Base-by-base conservation (phyloP, 2,888 invertebrate species). In the Smittia aterrima region DNA sequence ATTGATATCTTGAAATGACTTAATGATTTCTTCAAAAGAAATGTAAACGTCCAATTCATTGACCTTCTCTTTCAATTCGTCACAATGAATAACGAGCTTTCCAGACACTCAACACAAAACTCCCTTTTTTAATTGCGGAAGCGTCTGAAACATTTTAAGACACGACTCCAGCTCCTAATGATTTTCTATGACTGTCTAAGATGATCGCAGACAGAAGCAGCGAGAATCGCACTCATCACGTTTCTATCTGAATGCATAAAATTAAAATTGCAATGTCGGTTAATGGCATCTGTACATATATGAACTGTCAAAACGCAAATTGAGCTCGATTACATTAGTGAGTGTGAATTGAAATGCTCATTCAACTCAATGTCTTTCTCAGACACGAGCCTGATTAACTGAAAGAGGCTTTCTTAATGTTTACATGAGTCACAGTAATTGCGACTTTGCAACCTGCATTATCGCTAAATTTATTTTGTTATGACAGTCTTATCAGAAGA, bases 291-390 rank as follows among this genome's bases (percentile, higher is more conserved):
- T 62, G 11, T 62, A 22, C 62, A 20, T 58, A 40, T 62, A 16
- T 62, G 62, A 3, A 58, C 13, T 71, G 72, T 58, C 62, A 72
- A 72, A 72, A 62, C 20, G 62, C 54, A 72, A 72, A 72, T 72
- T 72, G 72, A n/a, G n/a, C n/a, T 62, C 20, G 38, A 72, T 72
- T 58, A 7, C 4, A 58, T 22, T 22, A 22, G 16, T 9, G 18
- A 20, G 16, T 4, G 11, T 38, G 11, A 58, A 58, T n/a, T 58
- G 9, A 16, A 9, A 22, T 22, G 58, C 58, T 22, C 58, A 13
- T 53, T 53, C 18, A 16, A 53, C 53, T 53, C 16, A 7, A 11
- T 11, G 38, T 4, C 6, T 38, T 38, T 38, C 38, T 7, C 4
- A 38, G 38, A 38, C 38, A 7, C 38, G 38, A 4, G 38, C 11